phyloP scores from a whole-genome alignment of 2,797 vertebrate genomes.

The Vipera ursinii region DNA sequence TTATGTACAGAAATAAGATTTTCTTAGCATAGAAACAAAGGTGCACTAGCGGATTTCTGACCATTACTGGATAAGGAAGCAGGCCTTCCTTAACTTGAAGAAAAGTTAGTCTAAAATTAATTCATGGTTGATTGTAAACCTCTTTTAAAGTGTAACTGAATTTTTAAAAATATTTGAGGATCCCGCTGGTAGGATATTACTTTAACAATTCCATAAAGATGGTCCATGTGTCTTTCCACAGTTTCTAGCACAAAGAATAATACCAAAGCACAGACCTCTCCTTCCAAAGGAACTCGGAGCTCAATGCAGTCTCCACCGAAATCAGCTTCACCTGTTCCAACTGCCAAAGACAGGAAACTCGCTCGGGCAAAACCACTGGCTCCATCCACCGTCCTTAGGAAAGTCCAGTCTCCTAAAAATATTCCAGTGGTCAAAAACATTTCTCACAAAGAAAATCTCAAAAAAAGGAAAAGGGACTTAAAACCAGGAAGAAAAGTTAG shows the following conservation, averaged over 20 bases:
- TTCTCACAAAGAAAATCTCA: conserved; percentile 67
- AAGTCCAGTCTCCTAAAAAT: conserved; percentile 73
- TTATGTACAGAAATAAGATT: background rate
- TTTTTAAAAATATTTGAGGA: background rate
- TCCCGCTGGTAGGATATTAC: background rate
- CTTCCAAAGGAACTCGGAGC: conserved; percentile 81
- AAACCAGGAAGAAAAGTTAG: conserved; percentile 91
- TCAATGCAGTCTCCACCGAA: conserved; percentile 85
- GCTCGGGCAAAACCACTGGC: conserved; percentile 73
- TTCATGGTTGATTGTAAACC: background rate
- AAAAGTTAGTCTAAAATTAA: background rate
- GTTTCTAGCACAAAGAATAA: conserved; percentile 81
- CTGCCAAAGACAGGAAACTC: conserved; percentile 78
- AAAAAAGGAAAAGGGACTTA: conserved; percentile 83
- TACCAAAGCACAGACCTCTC: conserved; percentile 74
- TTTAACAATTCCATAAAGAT: conserved; percentile 37
- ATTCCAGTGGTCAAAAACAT: conserved; percentile 61
- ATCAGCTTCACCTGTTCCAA: conserved; percentile 55
- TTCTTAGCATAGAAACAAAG: background rate
- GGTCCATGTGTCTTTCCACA: conserved; percentile 68
- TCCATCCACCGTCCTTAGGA: conserved; percentile 69
- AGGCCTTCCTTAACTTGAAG: background rate
- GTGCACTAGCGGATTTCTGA: background rate
- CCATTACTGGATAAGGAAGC: background rate
- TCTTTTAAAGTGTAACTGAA: conserved; percentile 30